phyloP scores from a whole-genome alignment of 2,797 vertebrate genomes.

The Dicrostonyx torquatus region DNA sequence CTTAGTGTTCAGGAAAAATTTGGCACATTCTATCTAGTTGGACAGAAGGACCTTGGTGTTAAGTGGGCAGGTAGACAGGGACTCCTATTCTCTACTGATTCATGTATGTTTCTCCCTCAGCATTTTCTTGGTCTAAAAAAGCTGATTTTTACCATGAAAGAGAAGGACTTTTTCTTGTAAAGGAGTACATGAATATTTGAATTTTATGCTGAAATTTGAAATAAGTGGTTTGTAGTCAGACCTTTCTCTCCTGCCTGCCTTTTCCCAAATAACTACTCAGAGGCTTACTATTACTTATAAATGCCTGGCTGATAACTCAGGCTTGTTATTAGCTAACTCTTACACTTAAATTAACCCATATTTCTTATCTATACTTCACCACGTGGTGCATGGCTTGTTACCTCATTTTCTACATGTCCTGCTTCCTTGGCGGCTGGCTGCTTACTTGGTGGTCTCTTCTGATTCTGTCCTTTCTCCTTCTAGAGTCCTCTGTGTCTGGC shows the following conservation, averaged over 20 bases:
- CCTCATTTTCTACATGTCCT: too few species aligned
- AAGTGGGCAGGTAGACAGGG: neutral
- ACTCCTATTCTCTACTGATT: neutral
- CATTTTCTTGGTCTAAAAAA: slow-evolving; percentile 19
- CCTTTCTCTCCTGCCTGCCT: neutral
- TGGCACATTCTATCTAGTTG: neutral
- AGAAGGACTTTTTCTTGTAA: slow-evolving; percentile 31
- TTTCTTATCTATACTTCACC: neutral
- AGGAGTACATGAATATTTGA: neutral
- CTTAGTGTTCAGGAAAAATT: neutral
- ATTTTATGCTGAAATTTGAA: neutral
- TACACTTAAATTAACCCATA: neutral
- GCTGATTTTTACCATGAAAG: slow-evolving; percentile 25
- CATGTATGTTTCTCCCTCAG: neutral
- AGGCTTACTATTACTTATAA: neutral
- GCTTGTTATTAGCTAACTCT: neutral
- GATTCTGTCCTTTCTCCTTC: too few species aligned
- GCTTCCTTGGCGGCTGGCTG: too few species aligned
- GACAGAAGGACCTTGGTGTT: neutral
- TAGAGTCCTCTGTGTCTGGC: too few species aligned
- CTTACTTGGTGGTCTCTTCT: too few species aligned
- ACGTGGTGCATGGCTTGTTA: too few species aligned
- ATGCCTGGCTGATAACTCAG: neutral
- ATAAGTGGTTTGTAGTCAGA: neutral
- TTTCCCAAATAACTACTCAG: neutral